phyloP scores from a whole-genome alignment of 2,888 invertebrate species.

The Halictus ligatus region DNA sequence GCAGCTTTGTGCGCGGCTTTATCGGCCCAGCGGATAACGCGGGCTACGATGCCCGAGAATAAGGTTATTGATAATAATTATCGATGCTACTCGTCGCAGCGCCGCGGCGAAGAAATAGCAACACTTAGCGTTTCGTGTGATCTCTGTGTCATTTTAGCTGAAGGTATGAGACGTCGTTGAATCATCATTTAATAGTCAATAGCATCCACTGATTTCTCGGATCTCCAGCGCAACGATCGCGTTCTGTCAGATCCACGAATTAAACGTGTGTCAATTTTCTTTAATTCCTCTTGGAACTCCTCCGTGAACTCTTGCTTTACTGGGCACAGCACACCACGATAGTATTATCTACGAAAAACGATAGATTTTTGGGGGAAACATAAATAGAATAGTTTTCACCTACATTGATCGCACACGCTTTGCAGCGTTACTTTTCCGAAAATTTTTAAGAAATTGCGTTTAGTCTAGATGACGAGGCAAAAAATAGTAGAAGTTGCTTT shows the following conservation, averaged over 20 bases:
- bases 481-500: too few species aligned
- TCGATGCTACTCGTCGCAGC: conserved; percentile 1
- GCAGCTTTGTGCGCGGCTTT: conserved; percentile 1
- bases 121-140: background rate
- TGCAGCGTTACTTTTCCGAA: too few species aligned
- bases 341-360: too few species aligned
- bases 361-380: too few species aligned
- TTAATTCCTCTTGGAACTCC: background rate
- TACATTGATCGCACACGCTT: too few species aligned
- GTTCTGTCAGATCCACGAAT: background rate
- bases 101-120: background rate
- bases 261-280: background rate
- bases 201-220: background rate
- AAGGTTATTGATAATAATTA: conserved; percentile 51
- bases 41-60: conserved; percentile 13
- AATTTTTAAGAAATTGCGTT: too few species aligned
- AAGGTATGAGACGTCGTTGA: background rate
- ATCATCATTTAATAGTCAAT: background rate
- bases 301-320: background rate
- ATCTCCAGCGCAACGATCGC: background rate
- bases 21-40: conserved; percentile 13
- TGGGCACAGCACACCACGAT: background rate
- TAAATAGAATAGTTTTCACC: too few species aligned
- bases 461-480: too few species aligned
- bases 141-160: background rate